phyloP scores from a whole-genome alignment of 2,113 vertebrate species.

The Myocastor coypus region DNA sequence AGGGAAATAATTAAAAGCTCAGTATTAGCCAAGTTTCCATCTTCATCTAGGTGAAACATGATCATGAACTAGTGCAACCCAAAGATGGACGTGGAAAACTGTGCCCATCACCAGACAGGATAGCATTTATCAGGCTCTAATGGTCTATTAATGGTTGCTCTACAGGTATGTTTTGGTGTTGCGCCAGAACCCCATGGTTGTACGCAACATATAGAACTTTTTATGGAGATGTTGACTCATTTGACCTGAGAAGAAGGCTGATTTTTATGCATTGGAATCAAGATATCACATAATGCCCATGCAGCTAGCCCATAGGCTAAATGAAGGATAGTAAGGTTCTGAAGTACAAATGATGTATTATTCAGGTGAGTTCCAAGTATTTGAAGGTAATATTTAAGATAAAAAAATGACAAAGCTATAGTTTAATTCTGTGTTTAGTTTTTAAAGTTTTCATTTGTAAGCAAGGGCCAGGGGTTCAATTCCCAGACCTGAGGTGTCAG shows the following conservation, averaged over 20 bases:
- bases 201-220: neutral
- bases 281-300: constrained; percentile 28
- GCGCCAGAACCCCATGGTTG: neutral
- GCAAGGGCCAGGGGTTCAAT: too few species aligned
- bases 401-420: neutral
- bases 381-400: neutral
- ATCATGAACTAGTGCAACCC: neutral
- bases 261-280: neutral
- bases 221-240: neutral
- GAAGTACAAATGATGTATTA: neutral
- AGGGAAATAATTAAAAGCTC: neutral
- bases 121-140: neutral
- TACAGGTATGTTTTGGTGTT: neutral
- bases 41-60: neutral
- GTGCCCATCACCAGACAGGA: neutral
- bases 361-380: neutral
- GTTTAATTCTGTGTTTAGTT: neutral
- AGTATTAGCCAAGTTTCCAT: neutral
- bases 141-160: neutral
- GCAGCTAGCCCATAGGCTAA: neutral
- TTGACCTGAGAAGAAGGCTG: neutral
- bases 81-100: neutral
- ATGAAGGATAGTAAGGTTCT: neutral
- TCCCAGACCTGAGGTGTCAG: too few species aligned
- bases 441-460: constrained; percentile 1